Evolutionary conservation across 2,797 vertebrate genomes (phyloP), one percentile per base, ranked within the genome.

Genomic region (Amniataba percoides): DNA sequence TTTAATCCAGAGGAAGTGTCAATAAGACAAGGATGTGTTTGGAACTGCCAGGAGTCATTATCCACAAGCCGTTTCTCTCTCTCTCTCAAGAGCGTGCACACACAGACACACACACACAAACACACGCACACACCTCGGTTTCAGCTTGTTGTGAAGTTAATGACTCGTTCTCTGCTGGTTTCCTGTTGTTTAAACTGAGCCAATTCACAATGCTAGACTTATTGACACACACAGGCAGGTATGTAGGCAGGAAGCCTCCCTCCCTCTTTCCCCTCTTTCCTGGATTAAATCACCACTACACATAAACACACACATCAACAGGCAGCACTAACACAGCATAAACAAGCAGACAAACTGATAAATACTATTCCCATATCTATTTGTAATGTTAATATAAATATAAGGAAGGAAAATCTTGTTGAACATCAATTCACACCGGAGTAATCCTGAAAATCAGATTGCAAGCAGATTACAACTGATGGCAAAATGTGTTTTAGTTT

Each of bases 1-100:
- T 87, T 74, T 90, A 89, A 93, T 93, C 85, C 88, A 83, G 62
- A 84, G 89, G 85, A 92, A 88, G 80, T 80, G 76, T 91, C 85
- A 89, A 88, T 88, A 88, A 88, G 74, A 81, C 81, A 84, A 75
- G 77, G 78, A 91, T 88, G 77, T 83, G 76, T 87, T 77, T 59
- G 78, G 65, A 90, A 79, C 81, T 90, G 89, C 84, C 83, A 82
- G 65, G 73, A 87, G 66, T 72, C 63, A 71, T 89, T 89, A 88
- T 82, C 69, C 64, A 84, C 80, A 82, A 85, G 75, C 40, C 7
- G 16, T 48, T 46, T 74, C 82, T 64, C 61, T 52, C 21, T 21
- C 21, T 57, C 23, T 31, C 27, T 64, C 36, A 42, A 49, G 14
- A 59, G n/a, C 23, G 10, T 46, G n/a, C 61, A 16, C n/a, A 43